Percentiles rank a stretch among this genome's conserved stretches.
phyloP scores from a whole-genome alignment of 2,888 invertebrate genomes.

The Microctonus brassicae region DNA sequence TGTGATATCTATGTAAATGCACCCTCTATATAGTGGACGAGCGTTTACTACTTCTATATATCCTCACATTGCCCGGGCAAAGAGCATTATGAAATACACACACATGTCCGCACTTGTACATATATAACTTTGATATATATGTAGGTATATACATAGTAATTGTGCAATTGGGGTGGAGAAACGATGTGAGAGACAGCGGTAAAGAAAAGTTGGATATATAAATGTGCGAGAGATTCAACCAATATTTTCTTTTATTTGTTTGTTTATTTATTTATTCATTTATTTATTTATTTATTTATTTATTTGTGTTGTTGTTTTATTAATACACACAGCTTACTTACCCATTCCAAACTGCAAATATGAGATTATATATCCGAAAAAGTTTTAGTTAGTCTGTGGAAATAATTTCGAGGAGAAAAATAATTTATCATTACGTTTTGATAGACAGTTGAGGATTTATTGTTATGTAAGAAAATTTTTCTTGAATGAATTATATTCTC shows the following conservation, averaged over 20 bases:
- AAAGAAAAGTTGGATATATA: neutral
- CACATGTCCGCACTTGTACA: neutral
- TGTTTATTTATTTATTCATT: no score
- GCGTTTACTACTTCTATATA: constrained; percentile 46
- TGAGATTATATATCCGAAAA: constrained; percentile 22
- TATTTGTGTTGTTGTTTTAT: neutral
- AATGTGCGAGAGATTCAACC: neutral
- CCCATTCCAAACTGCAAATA: constrained; percentile 6
- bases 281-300: neutral
- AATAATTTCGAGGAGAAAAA: constrained; percentile 25
- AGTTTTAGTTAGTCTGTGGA: constrained; percentile 18
- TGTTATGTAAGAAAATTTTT: neutral
- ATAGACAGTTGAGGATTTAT: neutral
- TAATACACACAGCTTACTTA: neutral
- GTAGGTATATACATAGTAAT: neutral
- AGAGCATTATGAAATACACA: constrained; percentile 45
- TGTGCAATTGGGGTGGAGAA: neutral
- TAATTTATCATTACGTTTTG: constrained; percentile 39
- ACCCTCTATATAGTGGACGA: constrained; percentile 44
- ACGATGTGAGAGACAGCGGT: neutral
- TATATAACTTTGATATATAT: neutral
- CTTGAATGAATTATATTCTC: neutral
- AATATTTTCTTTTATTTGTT: neutral
- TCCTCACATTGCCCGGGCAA: constrained; percentile 39
- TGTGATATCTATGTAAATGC: constrained; percentile 56